phyloP scores from a whole-genome alignment of 2,797 vertebrate genomes.

The Lates japonicus region DNA sequence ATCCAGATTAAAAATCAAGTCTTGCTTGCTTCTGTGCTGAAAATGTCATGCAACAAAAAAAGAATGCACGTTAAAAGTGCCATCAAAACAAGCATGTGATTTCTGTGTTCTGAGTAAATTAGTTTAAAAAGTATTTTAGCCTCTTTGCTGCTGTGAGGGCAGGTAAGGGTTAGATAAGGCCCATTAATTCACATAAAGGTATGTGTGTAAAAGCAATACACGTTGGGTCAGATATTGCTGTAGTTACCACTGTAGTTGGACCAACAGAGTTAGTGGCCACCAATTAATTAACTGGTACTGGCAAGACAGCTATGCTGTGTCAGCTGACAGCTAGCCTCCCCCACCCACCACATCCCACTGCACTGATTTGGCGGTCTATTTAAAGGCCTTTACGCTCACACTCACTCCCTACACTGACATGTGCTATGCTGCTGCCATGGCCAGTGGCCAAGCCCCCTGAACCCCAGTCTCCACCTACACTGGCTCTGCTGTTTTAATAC shows the following conservation, averaged over 20 bases:
- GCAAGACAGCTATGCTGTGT: conserved; percentile 48
- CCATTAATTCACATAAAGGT: neutral
- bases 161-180: neutral
- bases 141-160: neutral
- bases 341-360: conserved; percentile 35
- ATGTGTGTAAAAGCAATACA: conserved; percentile 22
- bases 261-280: conserved; percentile 19
- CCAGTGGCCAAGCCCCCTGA: conserved; percentile 16
- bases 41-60: neutral
- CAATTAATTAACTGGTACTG: conserved; percentile 27
- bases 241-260: conserved; percentile 13
- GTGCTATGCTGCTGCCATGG: conserved; percentile 34
- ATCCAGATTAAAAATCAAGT: conserved; percentile 21
- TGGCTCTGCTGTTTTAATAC: conserved; percentile 46
- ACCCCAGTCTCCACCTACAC: conserved; percentile 21
- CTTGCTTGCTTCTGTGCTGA: conserved; percentile 5
- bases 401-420: conserved; percentile 39
- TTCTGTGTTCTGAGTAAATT: conserved; percentile 20
- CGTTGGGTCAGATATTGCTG: conserved; percentile 36
- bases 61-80: neutral
- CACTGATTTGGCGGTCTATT: conserved; percentile 54
- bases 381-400: conserved; percentile 53
- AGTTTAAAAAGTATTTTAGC: neutral
- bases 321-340: conserved; percentile 48
- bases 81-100: conserved; percentile 8